Conservation (phyloP, 1,140 invertebrate genomes). For the Heliconius himera region DNA sequence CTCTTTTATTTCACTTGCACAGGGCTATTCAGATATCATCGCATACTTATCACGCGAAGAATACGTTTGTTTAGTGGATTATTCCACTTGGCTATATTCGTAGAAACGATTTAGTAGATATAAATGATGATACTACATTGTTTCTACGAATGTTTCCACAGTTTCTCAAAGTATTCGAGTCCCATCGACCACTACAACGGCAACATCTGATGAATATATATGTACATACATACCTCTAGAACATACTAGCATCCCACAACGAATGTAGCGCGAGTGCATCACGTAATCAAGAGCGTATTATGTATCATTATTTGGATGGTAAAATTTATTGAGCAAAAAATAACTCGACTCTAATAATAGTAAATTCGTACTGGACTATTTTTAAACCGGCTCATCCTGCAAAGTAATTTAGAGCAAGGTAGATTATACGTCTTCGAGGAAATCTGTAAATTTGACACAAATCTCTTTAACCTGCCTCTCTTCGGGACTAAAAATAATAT, state of each 20-base stretch:
- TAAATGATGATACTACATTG: background rate
- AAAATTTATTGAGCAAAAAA: constrained; percentile 64
- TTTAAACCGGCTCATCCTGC: constrained; percentile 49
- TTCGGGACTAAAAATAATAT: background rate
- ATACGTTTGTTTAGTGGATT: constrained; percentile 22
- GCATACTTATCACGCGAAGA: constrained; percentile 52
- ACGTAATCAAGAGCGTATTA: constrained; percentile 64
- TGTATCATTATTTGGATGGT: constrained; percentile 76
- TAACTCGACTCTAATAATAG: constrained; percentile 46
- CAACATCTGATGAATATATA: background rate
- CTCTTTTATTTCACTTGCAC: constrained; percentile 71
- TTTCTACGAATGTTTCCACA: background rate
- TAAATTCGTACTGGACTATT: constrained; percentile 66
- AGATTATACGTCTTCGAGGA: background rate
- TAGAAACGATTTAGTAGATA: too few relatives aligned
- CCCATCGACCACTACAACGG: background rate
- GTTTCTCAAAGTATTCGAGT: background rate
- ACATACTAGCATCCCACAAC: background rate
- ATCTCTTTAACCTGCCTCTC: background rate
- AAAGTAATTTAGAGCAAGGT: constrained; percentile 4
- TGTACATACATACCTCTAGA: background rate
- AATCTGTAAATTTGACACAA: background rate
- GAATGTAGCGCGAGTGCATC: background rate
- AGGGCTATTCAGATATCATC: constrained; percentile 64
- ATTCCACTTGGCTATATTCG: background rate